Evolutionary conservation across 1,140 invertebrate species (phyloP).

Genomic region (Chlorops oryzae): DNA sequence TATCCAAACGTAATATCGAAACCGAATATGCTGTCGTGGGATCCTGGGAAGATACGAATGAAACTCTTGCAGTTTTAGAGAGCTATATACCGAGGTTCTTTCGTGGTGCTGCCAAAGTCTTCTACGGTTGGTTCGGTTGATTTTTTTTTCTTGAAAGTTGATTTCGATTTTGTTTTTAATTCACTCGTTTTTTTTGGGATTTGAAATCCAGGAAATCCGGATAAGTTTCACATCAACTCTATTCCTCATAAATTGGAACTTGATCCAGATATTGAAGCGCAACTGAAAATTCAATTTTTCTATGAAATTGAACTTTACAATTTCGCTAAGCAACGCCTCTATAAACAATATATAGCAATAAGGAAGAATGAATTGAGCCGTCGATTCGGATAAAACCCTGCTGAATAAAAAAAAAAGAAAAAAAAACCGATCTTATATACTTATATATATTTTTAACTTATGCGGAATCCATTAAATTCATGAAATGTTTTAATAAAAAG

Average conservation of each 20-base stretch:
- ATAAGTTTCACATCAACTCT: constrained; percentile 61
- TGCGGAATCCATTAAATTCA: too few relatives aligned
- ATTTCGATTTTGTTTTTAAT: too few relatives aligned
- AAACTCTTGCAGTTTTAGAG: constrained; percentile 74
- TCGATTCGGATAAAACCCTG: too few relatives aligned
- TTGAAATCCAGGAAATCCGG: constrained; percentile 35
- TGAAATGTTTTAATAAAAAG: too few relatives aligned
- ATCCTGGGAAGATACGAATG: constrained; percentile 78
- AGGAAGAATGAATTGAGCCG: constrained; percentile 43
- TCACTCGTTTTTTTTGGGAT: too few relatives aligned
- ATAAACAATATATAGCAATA: constrained; percentile 71
- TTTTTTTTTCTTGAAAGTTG: too few relatives aligned
- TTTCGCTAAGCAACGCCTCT: constrained; percentile 77
- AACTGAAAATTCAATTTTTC: constrained; percentile 30
- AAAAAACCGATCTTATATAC: too few relatives aligned
- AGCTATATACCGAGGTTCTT: constrained; percentile 80
- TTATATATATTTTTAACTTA: too few relatives aligned
- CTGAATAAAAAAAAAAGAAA: too few relatives aligned
- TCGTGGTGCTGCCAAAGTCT: constrained; percentile 56
- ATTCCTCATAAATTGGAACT: constrained; percentile 30
- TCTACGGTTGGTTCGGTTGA: constrained; percentile 31
- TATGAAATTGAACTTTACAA: constrained; percentile 83
- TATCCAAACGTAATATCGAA: constrained; percentile 77
- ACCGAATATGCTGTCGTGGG: constrained; percentile 81
- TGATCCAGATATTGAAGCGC: constrained; percentile 32